phyloP scores from a whole-genome alignment of 2,888 invertebrate genomes.

The Ferdinandea cuprea region DNA sequence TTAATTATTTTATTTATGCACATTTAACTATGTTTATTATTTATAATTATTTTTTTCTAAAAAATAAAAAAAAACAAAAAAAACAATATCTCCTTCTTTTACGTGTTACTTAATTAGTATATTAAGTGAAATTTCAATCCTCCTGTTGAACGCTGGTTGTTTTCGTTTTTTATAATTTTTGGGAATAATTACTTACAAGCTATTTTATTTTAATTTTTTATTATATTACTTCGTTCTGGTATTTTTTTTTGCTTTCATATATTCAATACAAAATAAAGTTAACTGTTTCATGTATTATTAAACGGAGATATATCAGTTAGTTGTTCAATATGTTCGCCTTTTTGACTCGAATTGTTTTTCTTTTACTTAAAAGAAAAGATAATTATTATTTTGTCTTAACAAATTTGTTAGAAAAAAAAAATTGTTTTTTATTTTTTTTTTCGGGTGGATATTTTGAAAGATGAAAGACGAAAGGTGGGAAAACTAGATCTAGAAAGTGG shows the following conservation, averaged over 20 bases:
- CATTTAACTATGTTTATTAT: slow-evolving; percentile 68
- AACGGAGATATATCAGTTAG: slow-evolving; percentile 44
- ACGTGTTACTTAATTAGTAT: slow-evolving; percentile 65
- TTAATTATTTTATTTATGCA: slow-evolving; percentile 68
- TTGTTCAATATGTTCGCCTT: slow-evolving; percentile 27
- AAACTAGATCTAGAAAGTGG: slow-evolving; percentile 12
- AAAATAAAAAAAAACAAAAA: slow-evolving; percentile 72
- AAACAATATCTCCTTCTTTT: slow-evolving; percentile 50
- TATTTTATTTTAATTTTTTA: slow-evolving; percentile 46
- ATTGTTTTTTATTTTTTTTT: too few species aligned
- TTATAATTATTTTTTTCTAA: slow-evolving; percentile 66
- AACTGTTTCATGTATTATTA: slow-evolving; percentile 71
- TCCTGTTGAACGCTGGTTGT: slow-evolving; percentile 61
- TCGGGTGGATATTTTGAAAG: not conserved
- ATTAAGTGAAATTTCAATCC: slow-evolving; percentile 68
- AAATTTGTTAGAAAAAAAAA: slow-evolving; percentile 14
- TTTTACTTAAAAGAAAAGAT: slow-evolving; percentile 53
- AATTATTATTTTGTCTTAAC: slow-evolving; percentile 6
- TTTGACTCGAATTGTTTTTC: slow-evolving; percentile 42
- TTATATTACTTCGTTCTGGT: slow-evolving; percentile 55
- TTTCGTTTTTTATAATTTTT: slow-evolving; percentile 65
- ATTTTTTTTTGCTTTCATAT: slow-evolving; percentile 72
- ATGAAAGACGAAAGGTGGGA: not conserved
- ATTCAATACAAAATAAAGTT: slow-evolving; percentile 75
- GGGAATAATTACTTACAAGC: slow-evolving; percentile 60